phyloP scores from a whole-genome alignment of 1,140 invertebrate species.

The Cecropterus lyciades region DNA sequence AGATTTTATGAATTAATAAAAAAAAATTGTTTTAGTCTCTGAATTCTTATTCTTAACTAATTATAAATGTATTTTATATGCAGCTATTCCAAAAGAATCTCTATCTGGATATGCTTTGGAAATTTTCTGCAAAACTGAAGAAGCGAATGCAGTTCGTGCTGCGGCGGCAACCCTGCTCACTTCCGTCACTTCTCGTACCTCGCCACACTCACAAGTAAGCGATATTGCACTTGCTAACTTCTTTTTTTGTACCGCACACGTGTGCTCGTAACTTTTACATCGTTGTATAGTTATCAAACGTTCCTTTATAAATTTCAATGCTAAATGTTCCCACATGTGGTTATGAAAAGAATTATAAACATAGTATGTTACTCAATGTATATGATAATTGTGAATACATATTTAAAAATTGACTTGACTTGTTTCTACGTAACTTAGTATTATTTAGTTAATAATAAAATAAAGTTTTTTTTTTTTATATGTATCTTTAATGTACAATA shows the following conservation, averaged over 20 bases:
- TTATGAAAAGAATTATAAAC: too few species aligned
- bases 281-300: conserved; percentile 4
- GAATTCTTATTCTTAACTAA: background rate
- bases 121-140: conserved; percentile 49
- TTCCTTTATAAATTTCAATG: conserved; percentile 4
- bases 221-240: background rate
- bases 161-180: conserved; percentile 58
- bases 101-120: conserved; percentile 53
- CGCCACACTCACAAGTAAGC: conserved; percentile 61
- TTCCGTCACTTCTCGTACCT: conserved; percentile 50
- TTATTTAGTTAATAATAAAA: too few species aligned
- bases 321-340: too few species aligned
- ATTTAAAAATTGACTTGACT: too few species aligned
- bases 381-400: too few species aligned
- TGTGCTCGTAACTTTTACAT: background rate
- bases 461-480: too few species aligned
- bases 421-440: too few species aligned
- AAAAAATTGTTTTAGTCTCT: too few species aligned
- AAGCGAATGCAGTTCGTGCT: conserved; percentile 66
- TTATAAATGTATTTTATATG: background rate
- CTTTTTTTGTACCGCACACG: conserved; percentile 9
- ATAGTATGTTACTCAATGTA: too few species aligned
- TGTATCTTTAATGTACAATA: too few species aligned
- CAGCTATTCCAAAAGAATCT: conserved; percentile 61
- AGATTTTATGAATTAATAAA: too few species aligned